Evolutionary conservation across 2,888 invertebrate genomes (phyloP).

Genomic region (Parnassius orleans): DNA sequence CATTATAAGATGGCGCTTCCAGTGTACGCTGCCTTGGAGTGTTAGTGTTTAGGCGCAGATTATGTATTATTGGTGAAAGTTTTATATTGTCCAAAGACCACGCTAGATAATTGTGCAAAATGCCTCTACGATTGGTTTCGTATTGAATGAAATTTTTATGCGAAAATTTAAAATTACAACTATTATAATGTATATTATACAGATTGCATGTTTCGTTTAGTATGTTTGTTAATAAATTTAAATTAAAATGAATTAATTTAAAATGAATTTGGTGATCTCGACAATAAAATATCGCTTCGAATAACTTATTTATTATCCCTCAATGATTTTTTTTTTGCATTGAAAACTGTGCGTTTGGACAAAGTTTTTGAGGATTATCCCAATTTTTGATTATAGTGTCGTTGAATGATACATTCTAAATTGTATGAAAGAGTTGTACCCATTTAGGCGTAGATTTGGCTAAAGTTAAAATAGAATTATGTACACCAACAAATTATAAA

Average conservation of each 20-base stretch:
- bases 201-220: background rate
- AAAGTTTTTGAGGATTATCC: conserved; percentile 29
- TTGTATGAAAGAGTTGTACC: conserved; percentile 22
- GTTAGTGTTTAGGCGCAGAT: conserved; percentile 4
- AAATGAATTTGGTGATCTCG: conserved; percentile 23
- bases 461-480: conserved; percentile 38
- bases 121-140: background rate
- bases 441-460: conserved; percentile 42
- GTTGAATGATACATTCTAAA: conserved; percentile 8
- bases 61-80: background rate
- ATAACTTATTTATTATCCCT: conserved; percentile 19
- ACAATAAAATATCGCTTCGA: conserved; percentile 24
- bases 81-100: conserved; percentile 14
- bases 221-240: conserved; percentile 11
- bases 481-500: conserved; percentile 28
- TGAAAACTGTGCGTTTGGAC: conserved; percentile 13
- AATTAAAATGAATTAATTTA: no score
- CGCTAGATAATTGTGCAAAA: background rate
- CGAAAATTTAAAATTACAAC: background rate
- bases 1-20: conserved; percentile 10
- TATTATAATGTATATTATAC: background rate
- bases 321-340: conserved; percentile 2
- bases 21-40: conserved; percentile 4
- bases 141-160: background rate
- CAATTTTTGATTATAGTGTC: conserved; percentile 28